Evolutionary conservation across 2,888 invertebrate genomes (phyloP), one percentile per base, ranked within the genome.

Genomic region (Tethea ocularis): DNA sequence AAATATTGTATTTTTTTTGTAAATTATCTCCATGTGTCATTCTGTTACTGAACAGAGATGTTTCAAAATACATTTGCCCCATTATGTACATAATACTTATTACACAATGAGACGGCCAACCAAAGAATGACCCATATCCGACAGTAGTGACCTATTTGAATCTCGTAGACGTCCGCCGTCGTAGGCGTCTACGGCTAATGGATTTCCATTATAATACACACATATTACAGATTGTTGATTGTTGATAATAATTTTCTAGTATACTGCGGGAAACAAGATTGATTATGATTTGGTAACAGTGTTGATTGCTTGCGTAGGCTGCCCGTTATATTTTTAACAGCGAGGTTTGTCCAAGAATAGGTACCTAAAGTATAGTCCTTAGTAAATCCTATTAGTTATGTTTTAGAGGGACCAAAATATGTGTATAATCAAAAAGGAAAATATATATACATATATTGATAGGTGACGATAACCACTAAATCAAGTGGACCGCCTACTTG

Each of bases 201-300:
- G 85, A 80, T 83, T 83, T 82, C 82, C 83, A 84, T 83, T 84
- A 84, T 73, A 70, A 33, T 33, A 13, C 71, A 71, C 71, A 75
- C 75, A 75, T 79, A 77, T 75, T 36, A 54, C 33, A 17, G n/a
- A n/a, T n/a, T n/a, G n/a, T n/a, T n/a, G 54, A 75, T 65, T 67
- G 67, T 72, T 72, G 73, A 69, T 71, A 70, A 74, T 67, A 64
- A 69, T 69, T 74, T 71, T 67, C 64, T 66, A 66, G 74, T 74
- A 68, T 74, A 74, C 68, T 69, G 67, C 69, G 64, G 64, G 64
- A 64, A 54, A 17, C 8, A 53, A 22, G 54, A 54, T 53, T 53
- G 33, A 53, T 54, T 36, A 11, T 20, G 15, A 46, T 46, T 46
- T 20, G 2, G 20, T 20, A 10, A 13, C 13, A 15, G 15, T 13